These are phyloP conservation scores for Jacana jacana DNA, from an alignment of 2,113 vertebrate species.

Conservation along the genomic window DNA sequence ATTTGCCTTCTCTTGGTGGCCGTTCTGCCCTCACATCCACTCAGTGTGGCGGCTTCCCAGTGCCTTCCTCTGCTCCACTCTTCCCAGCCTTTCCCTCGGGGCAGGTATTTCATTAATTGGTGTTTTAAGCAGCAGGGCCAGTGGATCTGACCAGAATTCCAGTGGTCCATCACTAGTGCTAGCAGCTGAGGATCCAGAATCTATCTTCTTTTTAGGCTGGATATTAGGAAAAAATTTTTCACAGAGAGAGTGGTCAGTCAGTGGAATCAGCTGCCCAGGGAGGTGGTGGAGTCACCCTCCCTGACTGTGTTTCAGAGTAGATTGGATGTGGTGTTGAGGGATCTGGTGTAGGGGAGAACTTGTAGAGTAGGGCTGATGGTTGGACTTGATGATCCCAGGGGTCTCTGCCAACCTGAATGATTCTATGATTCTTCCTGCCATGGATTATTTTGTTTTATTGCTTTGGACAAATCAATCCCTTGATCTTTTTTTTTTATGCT, in stretches of 20 bases:
- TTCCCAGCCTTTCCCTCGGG: background rate
- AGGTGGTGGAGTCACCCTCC: too few species aligned
- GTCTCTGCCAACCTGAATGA: too few species aligned
- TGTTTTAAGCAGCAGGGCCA: background rate
- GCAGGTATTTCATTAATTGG: background rate
- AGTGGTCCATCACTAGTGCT: background rate
- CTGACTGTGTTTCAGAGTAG: too few species aligned
- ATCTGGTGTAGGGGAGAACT: too few species aligned
- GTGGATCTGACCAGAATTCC: background rate
- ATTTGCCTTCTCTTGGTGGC: background rate
- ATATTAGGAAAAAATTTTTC: too few species aligned
- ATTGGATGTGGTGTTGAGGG: too few species aligned
- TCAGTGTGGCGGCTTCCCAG: background rate
- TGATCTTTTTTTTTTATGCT: background rate
- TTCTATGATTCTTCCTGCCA: too few species aligned
- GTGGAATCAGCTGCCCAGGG: too few species aligned
- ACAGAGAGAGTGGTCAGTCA: too few species aligned
- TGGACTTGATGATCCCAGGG: too few species aligned
- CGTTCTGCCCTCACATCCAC: background rate
- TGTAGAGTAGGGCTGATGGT: too few species aligned
- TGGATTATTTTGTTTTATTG: background rate
- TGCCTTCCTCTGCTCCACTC: background rate
- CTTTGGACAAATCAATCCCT: fast-evolving
- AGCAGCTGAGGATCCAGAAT: background rate
- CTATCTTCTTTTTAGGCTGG: too few species aligned